Evolutionary conservation across 1,140 invertebrate genomes (phyloP).

Genomic region (Diplogasteroides magnus): DNA sequence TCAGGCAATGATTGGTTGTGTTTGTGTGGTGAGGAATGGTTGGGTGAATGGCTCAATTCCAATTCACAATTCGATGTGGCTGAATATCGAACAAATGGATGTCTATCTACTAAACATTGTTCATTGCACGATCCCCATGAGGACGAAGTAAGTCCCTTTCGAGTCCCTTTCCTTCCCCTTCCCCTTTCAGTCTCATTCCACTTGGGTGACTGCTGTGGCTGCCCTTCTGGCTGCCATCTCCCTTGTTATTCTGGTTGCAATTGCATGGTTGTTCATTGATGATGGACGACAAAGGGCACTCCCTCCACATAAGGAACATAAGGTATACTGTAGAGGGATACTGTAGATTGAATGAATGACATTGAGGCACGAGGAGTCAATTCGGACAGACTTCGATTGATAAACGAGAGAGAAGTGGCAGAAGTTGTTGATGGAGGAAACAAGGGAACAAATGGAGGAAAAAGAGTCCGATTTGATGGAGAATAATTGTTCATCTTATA

Average conservation of each 20-base stretch:
- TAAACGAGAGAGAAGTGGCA: neutral
- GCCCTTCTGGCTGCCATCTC: neutral
- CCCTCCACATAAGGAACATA: neutral
- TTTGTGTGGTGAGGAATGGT: neutral
- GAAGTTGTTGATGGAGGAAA: neutral
- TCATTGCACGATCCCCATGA: neutral
- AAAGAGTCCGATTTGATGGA: neutral
- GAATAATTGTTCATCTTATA: neutral
- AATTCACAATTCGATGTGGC: neutral
- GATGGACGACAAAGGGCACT: neutral
- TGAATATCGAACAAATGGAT: neutral
- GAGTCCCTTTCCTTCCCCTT: neutral
- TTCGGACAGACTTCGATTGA: neutral
- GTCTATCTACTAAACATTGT: neutral
- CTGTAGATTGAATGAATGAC: neutral
- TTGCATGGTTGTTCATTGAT: neutral
- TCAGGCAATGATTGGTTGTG: neutral
- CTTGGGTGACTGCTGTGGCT: neutral
- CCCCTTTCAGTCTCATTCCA: neutral
- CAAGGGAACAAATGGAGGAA: neutral
- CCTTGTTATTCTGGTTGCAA: neutral
- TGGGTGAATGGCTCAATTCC: neutral
- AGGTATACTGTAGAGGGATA: neutral
- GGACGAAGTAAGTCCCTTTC: neutral
- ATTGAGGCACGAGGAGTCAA: neutral